These are phyloP conservation scores for Symphodus melops DNA, from an alignment of 2,113 vertebrate genomes.

Conservation along the genomic window DNA sequence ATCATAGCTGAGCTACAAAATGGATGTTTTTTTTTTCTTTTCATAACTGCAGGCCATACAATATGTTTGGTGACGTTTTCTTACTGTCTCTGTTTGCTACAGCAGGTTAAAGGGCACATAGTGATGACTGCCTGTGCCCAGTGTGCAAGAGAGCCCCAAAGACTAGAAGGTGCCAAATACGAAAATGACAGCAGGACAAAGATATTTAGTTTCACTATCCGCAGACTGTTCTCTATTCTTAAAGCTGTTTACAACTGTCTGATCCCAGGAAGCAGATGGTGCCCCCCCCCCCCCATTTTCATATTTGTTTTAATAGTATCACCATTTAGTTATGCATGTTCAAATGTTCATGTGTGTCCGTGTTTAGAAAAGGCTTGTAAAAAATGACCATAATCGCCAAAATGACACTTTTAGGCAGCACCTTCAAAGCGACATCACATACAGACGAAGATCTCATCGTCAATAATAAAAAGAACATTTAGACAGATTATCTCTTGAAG, in stretches of 20 bases:
- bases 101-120: conserved; percentile 39
- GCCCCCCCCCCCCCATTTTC: conserved; percentile 18
- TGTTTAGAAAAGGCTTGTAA: not conserved
- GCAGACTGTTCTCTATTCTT: conserved; percentile 67
- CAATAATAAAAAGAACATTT: too few species aligned
- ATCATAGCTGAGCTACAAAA: too few species aligned
- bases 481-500: not conserved
- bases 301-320: not conserved
- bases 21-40: not conserved
- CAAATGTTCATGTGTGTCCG: conserved; percentile 23
- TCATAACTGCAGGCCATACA: not conserved
- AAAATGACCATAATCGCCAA: too few species aligned
- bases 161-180: conserved; percentile 37
- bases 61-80: accelerated
- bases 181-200: conserved; percentile 62
- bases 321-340: conserved; percentile 40
- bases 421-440: too few species aligned
- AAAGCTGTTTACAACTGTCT: conserved; percentile 70
- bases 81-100: conserved; percentile 12
- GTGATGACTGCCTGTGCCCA: conserved; percentile 2
- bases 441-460: too few species aligned
- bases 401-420: too few species aligned
- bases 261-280: conserved; percentile 71
- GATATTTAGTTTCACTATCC: conserved; percentile 61
- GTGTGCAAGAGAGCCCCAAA: conserved; percentile 22